Conservation (phyloP, 2,113 vertebrate species). For the Chloropsis hardwickii region DNA sequence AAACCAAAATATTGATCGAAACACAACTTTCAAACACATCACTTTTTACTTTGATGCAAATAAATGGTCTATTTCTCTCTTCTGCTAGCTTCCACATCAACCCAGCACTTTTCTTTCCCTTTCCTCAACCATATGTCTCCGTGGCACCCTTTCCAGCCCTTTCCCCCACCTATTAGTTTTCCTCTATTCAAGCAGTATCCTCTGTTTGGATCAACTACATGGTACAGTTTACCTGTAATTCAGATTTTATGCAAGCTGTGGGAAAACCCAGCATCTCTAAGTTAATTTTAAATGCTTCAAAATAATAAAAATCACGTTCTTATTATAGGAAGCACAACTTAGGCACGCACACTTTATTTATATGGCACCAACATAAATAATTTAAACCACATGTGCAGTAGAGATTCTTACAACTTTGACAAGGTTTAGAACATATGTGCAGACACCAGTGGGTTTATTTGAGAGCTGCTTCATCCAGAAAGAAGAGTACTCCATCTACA, state of each 20-base stretch:
- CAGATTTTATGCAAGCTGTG: not conserved
- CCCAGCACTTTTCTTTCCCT: not conserved
- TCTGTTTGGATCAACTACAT: not conserved
- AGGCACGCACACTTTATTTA: not conserved
- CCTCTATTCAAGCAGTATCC: not conserved
- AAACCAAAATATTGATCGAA: not conserved
- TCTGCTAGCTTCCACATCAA: not conserved
- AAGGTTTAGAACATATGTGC: not conserved
- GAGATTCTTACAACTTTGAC: not conserved
- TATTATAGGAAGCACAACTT: not conserved
- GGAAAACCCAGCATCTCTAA: not conserved
- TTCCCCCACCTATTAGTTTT: not conserved
- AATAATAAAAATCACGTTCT: not conserved
- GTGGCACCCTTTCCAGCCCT: not conserved
- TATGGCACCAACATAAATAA: not conserved
- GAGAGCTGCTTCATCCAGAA: not conserved
- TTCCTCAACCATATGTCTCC: fast-evolving
- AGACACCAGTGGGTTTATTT: not conserved
- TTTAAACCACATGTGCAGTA: not conserved
- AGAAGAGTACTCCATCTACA: not conserved
- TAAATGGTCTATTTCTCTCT: not conserved
- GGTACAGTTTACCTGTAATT: not conserved
- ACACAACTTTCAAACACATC: not conserved
- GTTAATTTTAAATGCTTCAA: not conserved
- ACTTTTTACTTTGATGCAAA: not conserved